These are phyloP conservation scores for Carettochelys insculpta DNA, from an alignment of 2,113 vertebrate genomes.

Conservation along the genomic window DNA sequence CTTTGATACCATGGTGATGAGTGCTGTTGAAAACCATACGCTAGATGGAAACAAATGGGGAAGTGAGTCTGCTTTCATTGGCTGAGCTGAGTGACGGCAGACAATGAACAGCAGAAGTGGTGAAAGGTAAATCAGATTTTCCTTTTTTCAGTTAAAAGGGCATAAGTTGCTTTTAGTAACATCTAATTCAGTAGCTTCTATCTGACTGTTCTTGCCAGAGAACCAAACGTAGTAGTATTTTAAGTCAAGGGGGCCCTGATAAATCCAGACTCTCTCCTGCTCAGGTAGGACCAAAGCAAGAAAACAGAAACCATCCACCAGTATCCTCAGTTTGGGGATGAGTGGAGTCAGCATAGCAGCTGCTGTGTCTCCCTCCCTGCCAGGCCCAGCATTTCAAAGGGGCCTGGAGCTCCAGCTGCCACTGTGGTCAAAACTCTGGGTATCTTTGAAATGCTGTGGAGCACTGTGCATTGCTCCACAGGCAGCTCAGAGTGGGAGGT, in stretches of 20 bases:
- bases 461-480: too few species aligned
- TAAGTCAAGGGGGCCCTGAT: neutral
- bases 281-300: neutral
- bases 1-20: slow-evolving; percentile 66
- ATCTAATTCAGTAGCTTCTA: neutral
- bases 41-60: neutral
- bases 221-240: neutral
- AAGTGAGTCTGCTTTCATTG: neutral
- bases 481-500: too few species aligned
- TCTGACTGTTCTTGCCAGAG: accelerated
- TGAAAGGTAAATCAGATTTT: slow-evolving; percentile 45
- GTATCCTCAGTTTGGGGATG: neutral
- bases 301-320: neutral
- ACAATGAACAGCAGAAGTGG: neutral
- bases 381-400: too few species aligned
- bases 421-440: too few species aligned
- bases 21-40: slow-evolving; percentile 61
- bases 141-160: slow-evolving; percentile 1
- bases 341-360: neutral
- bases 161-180: neutral
- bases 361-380: neutral
- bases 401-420: too few species aligned
- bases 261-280: neutral
- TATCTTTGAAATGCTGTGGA: too few species aligned
- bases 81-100: neutral